Percentiles rank a stretch among this genome's conserved stretches.
Conservation (phyloP, 2,888 invertebrate species). For the Empis stercorea region DNA sequence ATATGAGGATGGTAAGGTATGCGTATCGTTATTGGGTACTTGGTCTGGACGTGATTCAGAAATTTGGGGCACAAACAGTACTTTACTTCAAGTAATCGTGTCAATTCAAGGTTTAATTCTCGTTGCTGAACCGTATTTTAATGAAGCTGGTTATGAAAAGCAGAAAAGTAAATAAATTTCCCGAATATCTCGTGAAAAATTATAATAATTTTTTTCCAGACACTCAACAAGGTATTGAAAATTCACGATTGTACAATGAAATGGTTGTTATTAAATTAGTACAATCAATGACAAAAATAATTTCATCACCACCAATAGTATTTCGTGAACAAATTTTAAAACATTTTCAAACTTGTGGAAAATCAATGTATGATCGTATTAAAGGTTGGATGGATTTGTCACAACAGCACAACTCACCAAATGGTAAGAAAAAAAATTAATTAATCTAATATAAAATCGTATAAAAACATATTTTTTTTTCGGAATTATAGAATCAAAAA, state of each 20-base stretch:
- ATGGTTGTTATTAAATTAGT: constrained; percentile 91
- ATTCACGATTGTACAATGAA: constrained; percentile 95
- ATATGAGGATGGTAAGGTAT: constrained; percentile 83
- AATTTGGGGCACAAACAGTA: constrained; percentile 77
- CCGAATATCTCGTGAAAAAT: background rate
- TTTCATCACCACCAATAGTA: constrained; percentile 62
- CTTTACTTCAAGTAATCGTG: constrained; percentile 82
- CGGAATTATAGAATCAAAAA: background rate
- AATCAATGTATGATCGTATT: constrained; percentile 47
- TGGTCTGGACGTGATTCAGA: constrained; percentile 95
- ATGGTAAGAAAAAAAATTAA: background rate
- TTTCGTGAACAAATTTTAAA: constrained; percentile 64
- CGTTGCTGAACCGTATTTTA: constrained; percentile 90
- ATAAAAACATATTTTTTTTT: background rate
- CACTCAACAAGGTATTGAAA: constrained; percentile 82
- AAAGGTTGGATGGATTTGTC: constrained; percentile 61
- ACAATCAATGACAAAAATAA: constrained; percentile 75
- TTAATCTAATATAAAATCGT: background rate
- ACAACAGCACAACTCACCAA: constrained; percentile 7
- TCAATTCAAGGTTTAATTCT: constrained; percentile 93
- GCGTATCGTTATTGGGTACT: constrained; percentile 86
- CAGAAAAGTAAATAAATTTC: constrained; percentile 52
- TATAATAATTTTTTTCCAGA: constrained; percentile 36
- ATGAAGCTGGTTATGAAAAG: constrained; percentile 95
- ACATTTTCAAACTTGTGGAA: constrained; percentile 49